Base-by-base conservation (phyloP, 2,113 vertebrate species). In the Neodon shergylaensis region DNA sequence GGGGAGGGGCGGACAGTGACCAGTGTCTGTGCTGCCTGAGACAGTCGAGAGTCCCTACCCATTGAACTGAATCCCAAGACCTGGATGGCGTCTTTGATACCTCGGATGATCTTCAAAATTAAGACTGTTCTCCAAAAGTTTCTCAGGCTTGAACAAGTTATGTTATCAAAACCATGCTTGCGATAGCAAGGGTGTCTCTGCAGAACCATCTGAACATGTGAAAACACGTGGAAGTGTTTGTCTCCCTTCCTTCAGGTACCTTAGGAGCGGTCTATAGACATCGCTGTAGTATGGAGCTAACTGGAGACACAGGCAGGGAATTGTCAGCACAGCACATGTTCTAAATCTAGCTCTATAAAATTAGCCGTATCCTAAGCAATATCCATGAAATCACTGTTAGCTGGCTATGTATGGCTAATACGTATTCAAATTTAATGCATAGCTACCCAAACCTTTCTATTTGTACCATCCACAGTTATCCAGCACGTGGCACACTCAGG, bases 51-150 rank as follows among this genome's bases (percentile, higher is more conserved):
- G 54, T 58, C 4, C 21, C 44, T 42, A 28, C 44, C 22, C 0
- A 3, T 7, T 3, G 24, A 91, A 44, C 8, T 10, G 1, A 47
- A 8, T 31, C 74, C 65, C 7, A 11, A 42, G 77, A 6, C 9
- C 47, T 3, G 6, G 19, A 21, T n/a, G 39, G 5, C 7, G 4
- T 54, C 47, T 81, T 36, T 36, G 78, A 70, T 68, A 33, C 39
- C 61, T 86, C 54, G 17, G 58, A n/a, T 61, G 93, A 73, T 88
- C 91, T 89, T 39, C 5, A 90, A 86, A 70, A 77, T n/a, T 16
- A 54, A 54, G 31, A 94, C 9, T 22, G 33, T 79, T 91, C 21
- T 14, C 47, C 2, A 3, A 49, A 85, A 74, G 79, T 52, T 81
- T 49, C 44, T n/a, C n/a, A 39, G 66, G 31, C 7, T 63, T 70